Evolutionary conservation across 1,140 invertebrate species (phyloP), one percentile per base, ranked within the genome.

Genomic region (Agrypnia vestita): DNA sequence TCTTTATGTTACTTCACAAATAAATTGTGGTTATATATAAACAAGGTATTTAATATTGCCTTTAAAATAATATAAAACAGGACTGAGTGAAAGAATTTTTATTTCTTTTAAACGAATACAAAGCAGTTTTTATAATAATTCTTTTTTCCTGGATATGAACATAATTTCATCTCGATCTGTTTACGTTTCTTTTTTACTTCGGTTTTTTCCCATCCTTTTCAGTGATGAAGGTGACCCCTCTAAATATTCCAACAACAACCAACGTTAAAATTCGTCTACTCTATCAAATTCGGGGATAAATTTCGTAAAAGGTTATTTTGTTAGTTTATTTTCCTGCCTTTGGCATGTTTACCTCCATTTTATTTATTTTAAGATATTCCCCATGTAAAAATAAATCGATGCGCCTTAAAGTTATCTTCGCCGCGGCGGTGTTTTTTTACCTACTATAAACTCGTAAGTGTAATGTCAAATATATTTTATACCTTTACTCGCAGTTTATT

Each of bases 281-380:
- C 8, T 11, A 19, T 25, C 15, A 62, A 62, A 62, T 62, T 12
- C 15, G 59, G 25, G 59, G 59, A 19, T 62, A 35, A 62, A 62
- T 62, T 62, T 17, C 25, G 21, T 19, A 21, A 62, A 62, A 62
- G 59, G 17, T 62, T 62, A 25, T 25, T 19, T 62, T 62, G 59
- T 62, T 62, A 62, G 59, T 62, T 62, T 62, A n/a, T 62, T 62
- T 21, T 15, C 59, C 19, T 62, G 59, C 19, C 59, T 21, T 62
- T 62, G 59, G 59, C 59, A 62, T 62, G 59, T 62, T 62, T 62
- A 62, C 59, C 59, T 19, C 3, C 21, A 25, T 12, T 62, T 12
- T 25, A 62, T 62, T 62, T 62, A 62, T 35, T 13, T 35, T 25
- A 21, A 13, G 59, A 62, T 62, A 62, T 51, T 51, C 49, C 49